A percentile compares a stretch with the other conserved stretches of the same genome.
Evolutionary conservation across 2,888 invertebrate species (phyloP).

Genomic region (Pegoplata infirma): DNA sequence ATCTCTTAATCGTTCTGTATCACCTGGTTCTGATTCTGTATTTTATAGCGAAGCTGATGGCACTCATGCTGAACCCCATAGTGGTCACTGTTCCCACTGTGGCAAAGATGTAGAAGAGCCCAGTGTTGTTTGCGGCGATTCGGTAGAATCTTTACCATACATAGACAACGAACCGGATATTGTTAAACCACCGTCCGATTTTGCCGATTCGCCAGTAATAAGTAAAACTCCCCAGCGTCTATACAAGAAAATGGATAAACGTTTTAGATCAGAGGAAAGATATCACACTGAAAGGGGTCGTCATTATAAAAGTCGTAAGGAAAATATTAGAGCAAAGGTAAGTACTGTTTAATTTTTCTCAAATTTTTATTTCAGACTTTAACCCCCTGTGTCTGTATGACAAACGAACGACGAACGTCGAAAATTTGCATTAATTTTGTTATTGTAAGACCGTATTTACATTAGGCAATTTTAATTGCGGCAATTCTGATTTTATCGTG

Average conservation of each 20-base stretch:
- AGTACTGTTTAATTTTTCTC: conserved; percentile 26
- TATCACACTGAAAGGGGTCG: conserved; percentile 80
- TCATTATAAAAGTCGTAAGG: conserved; percentile 84
- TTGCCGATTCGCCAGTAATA: conserved; percentile 89
- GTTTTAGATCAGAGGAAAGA: conserved; percentile 89
- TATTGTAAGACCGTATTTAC: too few species aligned
- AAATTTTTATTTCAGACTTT: neutral
- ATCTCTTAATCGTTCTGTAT: conserved; percentile 88
- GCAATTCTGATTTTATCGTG: too few species aligned
- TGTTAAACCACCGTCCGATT: conserved; percentile 92
- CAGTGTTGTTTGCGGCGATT: conserved; percentile 70
- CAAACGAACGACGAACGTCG: too few species aligned
- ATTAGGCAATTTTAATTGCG: too few species aligned
- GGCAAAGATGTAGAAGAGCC: conserved; percentile 87
- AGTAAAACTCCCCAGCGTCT: conserved; percentile 80
- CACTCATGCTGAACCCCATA: conserved; percentile 77
- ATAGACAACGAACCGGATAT: conserved; percentile 82
- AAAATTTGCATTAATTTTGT: too few species aligned
- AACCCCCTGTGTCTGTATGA: too few species aligned
- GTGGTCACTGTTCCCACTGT: conserved; percentile 88
- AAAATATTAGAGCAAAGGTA: conserved; percentile 87
- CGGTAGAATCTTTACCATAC: conserved; percentile 77
- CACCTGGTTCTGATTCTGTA: conserved; percentile 93
- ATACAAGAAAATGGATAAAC: conserved; percentile 88
- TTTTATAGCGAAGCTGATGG: conserved; percentile 89